phyloP scores from a whole-genome alignment of 35 echinoderm and acorn worm species.

The Apostichopus californicus region DNA sequence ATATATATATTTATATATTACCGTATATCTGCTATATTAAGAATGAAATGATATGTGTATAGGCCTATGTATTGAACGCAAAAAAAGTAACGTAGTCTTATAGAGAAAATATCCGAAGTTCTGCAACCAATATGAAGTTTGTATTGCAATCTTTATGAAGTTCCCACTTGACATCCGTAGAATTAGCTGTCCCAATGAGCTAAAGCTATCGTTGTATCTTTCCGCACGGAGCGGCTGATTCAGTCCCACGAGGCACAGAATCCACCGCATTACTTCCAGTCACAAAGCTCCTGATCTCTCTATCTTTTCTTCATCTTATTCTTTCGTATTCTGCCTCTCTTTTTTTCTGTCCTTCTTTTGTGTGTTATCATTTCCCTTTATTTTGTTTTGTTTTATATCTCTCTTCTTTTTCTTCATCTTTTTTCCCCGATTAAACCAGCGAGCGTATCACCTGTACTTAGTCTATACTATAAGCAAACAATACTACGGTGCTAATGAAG shows the following conservation, averaged over 20 bases:
- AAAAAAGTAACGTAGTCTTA: no score
- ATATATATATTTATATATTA: no score
- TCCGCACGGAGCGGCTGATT: constrained; percentile 25
- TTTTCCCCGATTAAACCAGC: neutral
- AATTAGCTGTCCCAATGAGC: neutral
- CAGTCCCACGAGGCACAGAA: constrained; percentile 16
- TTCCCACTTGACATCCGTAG: constrained; percentile 6
- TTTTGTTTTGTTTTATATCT: neutral
- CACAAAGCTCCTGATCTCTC: constrained; percentile 11
- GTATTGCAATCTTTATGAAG: neutral
- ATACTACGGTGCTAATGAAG: constrained; percentile 49
- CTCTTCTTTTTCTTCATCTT: constrained; percentile 1
- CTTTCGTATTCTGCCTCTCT: neutral
- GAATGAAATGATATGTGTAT: no score
- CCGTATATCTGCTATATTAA: no score
- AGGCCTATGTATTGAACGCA: no score
- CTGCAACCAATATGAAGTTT: no score
- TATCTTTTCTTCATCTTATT: constrained; percentile 21
- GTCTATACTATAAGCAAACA: constrained; percentile 44
- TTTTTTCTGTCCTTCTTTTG: neutral
- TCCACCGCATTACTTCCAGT: constrained; percentile 43
- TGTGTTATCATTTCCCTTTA: neutral
- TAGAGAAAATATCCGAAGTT: no score
- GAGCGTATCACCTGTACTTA: constrained; percentile 54
- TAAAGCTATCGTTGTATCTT: constrained; percentile 35